Percentiles rank a stretch among this genome's conserved stretches.
Evolutionary conservation across 2,797 vertebrate genomes (phyloP).

Genomic region (Spheniscus humboldti): DNA sequence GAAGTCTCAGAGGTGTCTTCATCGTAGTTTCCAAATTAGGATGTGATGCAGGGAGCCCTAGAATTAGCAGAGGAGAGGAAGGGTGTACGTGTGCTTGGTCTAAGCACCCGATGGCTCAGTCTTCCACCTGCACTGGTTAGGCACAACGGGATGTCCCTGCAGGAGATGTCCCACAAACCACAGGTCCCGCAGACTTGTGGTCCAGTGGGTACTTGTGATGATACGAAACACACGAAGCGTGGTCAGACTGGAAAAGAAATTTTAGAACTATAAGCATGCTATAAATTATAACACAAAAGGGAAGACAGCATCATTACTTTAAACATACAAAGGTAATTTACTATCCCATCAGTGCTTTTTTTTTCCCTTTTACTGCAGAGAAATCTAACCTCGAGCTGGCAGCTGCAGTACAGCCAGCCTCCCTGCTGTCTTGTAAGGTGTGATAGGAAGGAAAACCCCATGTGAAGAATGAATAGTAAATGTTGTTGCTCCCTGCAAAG

Average conservation of each 20-base stretch:
- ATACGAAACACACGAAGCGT: background rate
- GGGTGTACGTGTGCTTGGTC: background rate
- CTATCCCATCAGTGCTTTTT: too few species aligned
- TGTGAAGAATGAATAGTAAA: background rate
- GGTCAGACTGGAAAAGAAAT: background rate
- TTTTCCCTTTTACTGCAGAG: background rate
- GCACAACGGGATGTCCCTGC: accelerated
- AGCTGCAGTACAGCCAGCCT: background rate
- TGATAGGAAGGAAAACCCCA: background rate
- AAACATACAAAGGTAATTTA: background rate
- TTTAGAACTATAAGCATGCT: background rate
- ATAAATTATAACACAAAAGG: background rate
- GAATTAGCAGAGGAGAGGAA: background rate
- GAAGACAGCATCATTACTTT: background rate
- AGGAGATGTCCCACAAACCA: background rate
- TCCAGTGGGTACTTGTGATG: background rate
- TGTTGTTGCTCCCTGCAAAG: background rate
- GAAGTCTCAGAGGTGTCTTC: background rate
- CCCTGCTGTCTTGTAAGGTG: background rate
- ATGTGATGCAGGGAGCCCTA: background rate
- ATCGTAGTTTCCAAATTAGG: background rate
- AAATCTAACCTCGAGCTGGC: background rate
- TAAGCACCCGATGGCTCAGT: background rate
- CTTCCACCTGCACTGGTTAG: background rate
- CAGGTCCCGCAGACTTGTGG: too few species aligned